These are phyloP conservation scores for Pristionchus fissidentatus DNA, from an alignment of 2,888 invertebrate species.

Conservation along the genomic window DNA sequence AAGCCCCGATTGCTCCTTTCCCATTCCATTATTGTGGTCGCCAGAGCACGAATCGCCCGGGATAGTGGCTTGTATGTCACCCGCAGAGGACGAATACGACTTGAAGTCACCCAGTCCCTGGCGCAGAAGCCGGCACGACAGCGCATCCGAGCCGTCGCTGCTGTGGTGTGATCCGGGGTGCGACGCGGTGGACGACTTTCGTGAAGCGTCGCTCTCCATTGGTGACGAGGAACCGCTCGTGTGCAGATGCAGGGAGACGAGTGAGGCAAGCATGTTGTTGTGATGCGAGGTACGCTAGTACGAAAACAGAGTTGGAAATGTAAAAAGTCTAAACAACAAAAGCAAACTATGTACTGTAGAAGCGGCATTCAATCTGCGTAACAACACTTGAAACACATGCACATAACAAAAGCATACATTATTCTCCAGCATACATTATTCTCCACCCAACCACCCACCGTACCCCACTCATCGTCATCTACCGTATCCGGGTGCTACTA, in stretches of 20 bases:
- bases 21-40: neutral
- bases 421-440: neutral
- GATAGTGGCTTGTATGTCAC: neutral
- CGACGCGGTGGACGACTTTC: neutral
- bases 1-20: too few species aligned
- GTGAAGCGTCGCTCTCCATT: neutral
- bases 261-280: neutral
- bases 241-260: neutral
- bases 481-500: too few species aligned
- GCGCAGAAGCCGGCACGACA: neutral
- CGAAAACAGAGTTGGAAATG: neutral
- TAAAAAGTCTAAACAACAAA: neutral
- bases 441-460: neutral
- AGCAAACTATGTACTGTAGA: neutral
- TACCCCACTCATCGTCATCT: neutral
- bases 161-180: neutral
- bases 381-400: neutral
- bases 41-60: neutral
- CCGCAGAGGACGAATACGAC: neutral
- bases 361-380: neutral
- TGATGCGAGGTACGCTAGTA: too few species aligned
- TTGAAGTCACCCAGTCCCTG: slow-evolving; percentile 22
- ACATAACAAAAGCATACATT: neutral
- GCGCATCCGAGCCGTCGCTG: neutral
- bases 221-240: neutral